phyloP scores from a whole-genome alignment of 2,888 invertebrate genomes.

The Mythimna pallens region DNA sequence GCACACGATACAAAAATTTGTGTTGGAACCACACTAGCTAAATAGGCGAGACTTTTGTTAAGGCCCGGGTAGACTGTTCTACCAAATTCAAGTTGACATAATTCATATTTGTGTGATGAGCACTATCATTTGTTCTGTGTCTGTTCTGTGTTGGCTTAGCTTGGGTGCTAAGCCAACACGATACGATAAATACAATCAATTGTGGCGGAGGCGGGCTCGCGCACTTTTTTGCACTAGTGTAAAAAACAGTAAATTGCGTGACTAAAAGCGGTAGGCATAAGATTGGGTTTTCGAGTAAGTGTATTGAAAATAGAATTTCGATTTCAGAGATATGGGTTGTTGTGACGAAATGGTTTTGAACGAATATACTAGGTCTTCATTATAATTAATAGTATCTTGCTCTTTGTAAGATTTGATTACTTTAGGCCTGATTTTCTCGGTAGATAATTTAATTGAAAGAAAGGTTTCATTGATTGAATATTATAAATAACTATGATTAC shows the following conservation, averaged over 20 bases:
- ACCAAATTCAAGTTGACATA: background rate
- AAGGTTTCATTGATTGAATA: conserved; percentile 1
- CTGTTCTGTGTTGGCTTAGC: too few relatives aligned
- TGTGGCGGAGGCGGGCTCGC: too few relatives aligned
- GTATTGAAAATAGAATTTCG: background rate
- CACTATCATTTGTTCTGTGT: too few relatives aligned
- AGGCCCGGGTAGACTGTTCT: conserved; percentile 1
- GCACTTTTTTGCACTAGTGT: too few relatives aligned
- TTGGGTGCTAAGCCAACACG: too few relatives aligned
- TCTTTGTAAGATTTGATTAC: conserved; percentile 6
- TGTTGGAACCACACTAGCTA: conserved; percentile 61
- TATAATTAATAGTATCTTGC: conserved; percentile 6
- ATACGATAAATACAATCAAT: too few relatives aligned
- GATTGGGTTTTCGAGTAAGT: too few relatives aligned
- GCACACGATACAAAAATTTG: conserved; percentile 72
- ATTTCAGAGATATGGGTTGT: background rate
- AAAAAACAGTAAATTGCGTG: too few relatives aligned
- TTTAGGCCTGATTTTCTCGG: conserved; percentile 4
- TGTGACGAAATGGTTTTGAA: background rate
- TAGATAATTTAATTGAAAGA: background rate
- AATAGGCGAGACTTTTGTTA: conserved; percentile 44
- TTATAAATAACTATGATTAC: background rate
- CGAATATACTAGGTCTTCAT: background rate
- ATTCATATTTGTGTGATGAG: too few relatives aligned
- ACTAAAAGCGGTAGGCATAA: too few relatives aligned